These are phyloP conservation scores for Podarcis raffonei DNA, from an alignment of 2,113 vertebrate species.

Conservation along the genomic window DNA sequence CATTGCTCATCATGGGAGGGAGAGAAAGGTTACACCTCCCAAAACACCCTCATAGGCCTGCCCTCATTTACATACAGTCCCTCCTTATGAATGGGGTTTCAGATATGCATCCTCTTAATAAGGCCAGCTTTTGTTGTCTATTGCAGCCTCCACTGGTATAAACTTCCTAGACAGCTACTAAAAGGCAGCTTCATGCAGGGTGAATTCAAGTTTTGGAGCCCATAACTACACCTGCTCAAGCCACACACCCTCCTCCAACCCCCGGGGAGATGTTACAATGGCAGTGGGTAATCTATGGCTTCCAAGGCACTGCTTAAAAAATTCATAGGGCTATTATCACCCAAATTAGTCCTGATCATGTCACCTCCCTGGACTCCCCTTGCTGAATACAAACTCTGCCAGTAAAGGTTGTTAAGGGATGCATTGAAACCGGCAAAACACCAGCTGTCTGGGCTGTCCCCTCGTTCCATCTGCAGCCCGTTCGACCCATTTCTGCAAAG, in stretches of 20 bases:
- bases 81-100: neutral
- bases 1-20: neutral
- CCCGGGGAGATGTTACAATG: neutral
- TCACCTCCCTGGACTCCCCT: neutral
- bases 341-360: accelerated
- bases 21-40: neutral
- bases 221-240: neutral
- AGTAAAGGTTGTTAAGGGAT: neutral
- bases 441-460: neutral
- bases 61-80: neutral
- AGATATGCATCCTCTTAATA: neutral
- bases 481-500: accelerated
- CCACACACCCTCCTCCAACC: too few relatives aligned
- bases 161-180: neutral
- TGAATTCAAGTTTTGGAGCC: neutral
- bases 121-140: neutral
- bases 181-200: too few relatives aligned
- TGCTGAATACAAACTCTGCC: neutral
- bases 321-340: neutral
- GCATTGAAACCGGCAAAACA: neutral
- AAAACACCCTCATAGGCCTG: neutral
- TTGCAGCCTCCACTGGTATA: too few relatives aligned
- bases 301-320: neutral
- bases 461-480: accelerated
- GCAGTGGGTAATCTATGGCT: neutral